Conservation (phyloP, 2,797 vertebrate species). For the Chaunax sp. region DNA sequence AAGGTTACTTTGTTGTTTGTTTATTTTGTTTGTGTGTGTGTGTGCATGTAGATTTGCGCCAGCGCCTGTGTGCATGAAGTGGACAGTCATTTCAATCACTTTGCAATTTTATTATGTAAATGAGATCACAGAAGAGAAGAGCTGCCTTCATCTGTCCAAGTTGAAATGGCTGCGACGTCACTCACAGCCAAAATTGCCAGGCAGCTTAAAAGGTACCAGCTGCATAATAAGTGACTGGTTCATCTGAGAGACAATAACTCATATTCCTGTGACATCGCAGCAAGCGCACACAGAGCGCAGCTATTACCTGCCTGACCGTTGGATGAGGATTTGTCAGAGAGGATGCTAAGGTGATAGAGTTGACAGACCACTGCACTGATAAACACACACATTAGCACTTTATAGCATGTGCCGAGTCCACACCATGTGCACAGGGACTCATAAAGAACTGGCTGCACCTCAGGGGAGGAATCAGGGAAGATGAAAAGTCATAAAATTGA, state of each 20-base stretch:
- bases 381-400: slow-evolving; percentile 23
- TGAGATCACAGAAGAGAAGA: slow-evolving; percentile 44
- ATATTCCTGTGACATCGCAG: neutral
- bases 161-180: slow-evolving; percentile 47
- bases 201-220: slow-evolving; percentile 34
- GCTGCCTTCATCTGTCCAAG: slow-evolving; percentile 25
- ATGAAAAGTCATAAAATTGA: slow-evolving; percentile 55
- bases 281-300: slow-evolving; percentile 4
- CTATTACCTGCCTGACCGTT: slow-evolving; percentile 8
- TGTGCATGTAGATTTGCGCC: slow-evolving; percentile 6
- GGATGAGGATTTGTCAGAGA: slow-evolving; percentile 14
- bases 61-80: slow-evolving; percentile 27
- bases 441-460: slow-evolving; percentile 37
- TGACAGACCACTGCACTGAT: slow-evolving; percentile 11
- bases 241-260: slow-evolving; percentile 19
- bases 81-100: slow-evolving; percentile 45
- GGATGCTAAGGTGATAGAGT: slow-evolving; percentile 13
- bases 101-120: slow-evolving; percentile 56
- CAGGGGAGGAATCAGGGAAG: slow-evolving; percentile 54
- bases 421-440: slow-evolving; percentile 37
- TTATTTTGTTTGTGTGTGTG: slow-evolving; percentile 44
- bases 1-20: slow-evolving; percentile 67
- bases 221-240: slow-evolving; percentile 29
- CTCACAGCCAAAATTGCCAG: slow-evolving; percentile 38
- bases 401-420: slow-evolving; percentile 21